Evolutionary conservation across 2,113 vertebrate genomes (phyloP), one percentile per base, ranked within the genome.

Genomic region (Melospiza georgiana): DNA sequence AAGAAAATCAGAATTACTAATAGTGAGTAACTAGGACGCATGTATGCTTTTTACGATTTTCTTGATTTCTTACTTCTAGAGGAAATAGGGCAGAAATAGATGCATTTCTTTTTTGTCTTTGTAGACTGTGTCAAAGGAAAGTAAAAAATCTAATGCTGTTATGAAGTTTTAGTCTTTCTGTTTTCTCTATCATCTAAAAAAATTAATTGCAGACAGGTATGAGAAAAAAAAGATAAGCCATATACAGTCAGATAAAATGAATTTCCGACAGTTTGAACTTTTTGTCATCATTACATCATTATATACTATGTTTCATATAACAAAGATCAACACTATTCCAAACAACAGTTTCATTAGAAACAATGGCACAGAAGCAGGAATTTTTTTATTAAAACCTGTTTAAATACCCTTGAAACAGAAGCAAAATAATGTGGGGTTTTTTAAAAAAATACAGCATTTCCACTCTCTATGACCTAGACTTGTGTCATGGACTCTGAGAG

Each of bases 371-470:
- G 25, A 12, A 65, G 17, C 25, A 31, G 77, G 35, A 51, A 31
- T 15, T 93, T 83, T 75, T 52, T 88, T 22, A 39, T 9, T 28
- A 18, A 93, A 76, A 4, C 8, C 9, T 44, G 25, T 24, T 61
- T 66, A 81, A 72, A 24, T 63, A 37, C 14, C 28, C 77, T 62
- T 51, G 4, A 15, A 37, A 51, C 16, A 58, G 41, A 35, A 10
- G 4, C 55, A 23, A 84, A 90, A 63, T 46, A 6, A 17, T 10
- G 5, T 18, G 4, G 6, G 0, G 0, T 7, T 58, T 72, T 55
- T 55, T 7, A 43, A 43, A 43, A 41, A 43, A 20, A 1, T 59
- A 58, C 63, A 80, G 3, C 25, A 85, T 33, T 92, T 89, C 44
- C 51, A 95, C 6, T 2, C 21, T 55, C 68, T 75, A 43, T 66